Evolutionary conservation across 2,113 vertebrate genomes (phyloP).

Genomic region (Junco hyemalis): DNA sequence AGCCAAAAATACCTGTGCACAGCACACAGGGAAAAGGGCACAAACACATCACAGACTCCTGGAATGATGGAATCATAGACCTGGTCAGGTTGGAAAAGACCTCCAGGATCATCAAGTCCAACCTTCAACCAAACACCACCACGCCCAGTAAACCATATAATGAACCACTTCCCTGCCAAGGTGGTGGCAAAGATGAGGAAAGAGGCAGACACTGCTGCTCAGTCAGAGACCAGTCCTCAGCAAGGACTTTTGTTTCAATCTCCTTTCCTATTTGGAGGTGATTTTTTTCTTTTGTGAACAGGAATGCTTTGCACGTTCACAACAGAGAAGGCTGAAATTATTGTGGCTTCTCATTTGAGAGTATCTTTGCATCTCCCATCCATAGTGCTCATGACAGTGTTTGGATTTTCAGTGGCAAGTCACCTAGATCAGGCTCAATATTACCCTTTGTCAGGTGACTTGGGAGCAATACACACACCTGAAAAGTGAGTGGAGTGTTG

Average conservation of each 20-base stretch:
- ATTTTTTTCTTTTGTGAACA: background rate
- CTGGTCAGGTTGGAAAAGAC: background rate
- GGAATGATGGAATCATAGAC: background rate
- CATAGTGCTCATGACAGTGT: fast-evolving
- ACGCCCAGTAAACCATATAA: background rate
- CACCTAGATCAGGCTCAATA: background rate
- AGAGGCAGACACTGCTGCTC: background rate
- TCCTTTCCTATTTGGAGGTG: background rate
- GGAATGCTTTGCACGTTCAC: background rate
- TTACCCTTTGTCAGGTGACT: background rate
- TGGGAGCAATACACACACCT: background rate
- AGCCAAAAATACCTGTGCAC: background rate
- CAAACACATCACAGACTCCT: fast-evolving
- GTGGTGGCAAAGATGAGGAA: background rate
- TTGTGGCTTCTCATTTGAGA: background rate
- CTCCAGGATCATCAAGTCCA: background rate
- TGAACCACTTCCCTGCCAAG: background rate
- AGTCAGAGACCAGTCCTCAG: background rate
- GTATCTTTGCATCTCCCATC: background rate
- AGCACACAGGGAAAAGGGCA: background rate
- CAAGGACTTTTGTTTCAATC: background rate
- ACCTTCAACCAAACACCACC: background rate
- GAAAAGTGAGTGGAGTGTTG: background rate
- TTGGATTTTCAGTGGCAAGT: background rate
- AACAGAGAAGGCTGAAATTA: background rate